These are phyloP conservation scores for Melieria picta DNA, from an alignment of 2,888 invertebrate genomes.

Conservation along the genomic window DNA sequence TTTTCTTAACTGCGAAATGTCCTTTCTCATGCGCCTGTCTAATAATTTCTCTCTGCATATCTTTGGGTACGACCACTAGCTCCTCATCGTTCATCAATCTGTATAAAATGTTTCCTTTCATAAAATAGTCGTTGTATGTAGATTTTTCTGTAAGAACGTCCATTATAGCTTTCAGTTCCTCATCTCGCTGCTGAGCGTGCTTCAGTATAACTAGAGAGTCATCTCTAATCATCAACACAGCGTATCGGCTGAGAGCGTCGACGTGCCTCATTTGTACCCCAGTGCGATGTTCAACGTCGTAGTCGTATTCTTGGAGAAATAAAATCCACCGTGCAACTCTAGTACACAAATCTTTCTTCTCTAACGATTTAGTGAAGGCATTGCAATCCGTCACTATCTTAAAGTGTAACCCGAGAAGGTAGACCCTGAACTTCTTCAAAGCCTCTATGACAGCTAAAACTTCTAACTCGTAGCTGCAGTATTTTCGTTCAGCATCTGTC, in stretches of 20 bases:
- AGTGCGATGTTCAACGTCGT: slow-evolving; percentile 42
- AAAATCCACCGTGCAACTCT: slow-evolving; percentile 44
- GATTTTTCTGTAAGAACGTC: slow-evolving; percentile 33
- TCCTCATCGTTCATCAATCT: slow-evolving; percentile 35
- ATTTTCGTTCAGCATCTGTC: slow-evolving; percentile 29
- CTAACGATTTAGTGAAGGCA: slow-evolving; percentile 38
- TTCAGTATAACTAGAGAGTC: background rate
- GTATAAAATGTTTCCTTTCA: slow-evolving; percentile 36
- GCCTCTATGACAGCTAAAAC: slow-evolving; percentile 44
- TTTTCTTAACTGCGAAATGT: slow-evolving; percentile 9
- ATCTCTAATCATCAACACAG: background rate
- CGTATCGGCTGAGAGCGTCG: slow-evolving; percentile 33
- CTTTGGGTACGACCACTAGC: no score
- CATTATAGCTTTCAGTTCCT: slow-evolving; percentile 35
- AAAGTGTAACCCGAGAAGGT: slow-evolving; percentile 42
- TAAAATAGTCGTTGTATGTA: background rate
- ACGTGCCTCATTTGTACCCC: slow-evolving; percentile 37
- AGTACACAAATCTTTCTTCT: slow-evolving; percentile 34
- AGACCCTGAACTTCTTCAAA: slow-evolving; percentile 44
- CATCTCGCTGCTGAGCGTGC: slow-evolving; percentile 1
- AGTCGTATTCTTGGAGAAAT: slow-evolving; percentile 42
- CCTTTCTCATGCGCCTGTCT: slow-evolving; percentile 39
- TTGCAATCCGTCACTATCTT: slow-evolving; percentile 36
- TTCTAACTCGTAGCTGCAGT: slow-evolving; percentile 46
- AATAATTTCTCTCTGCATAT: no score